Evolutionary conservation across 2,888 invertebrate genomes (phyloP).

Genomic region (Neoitamus cyanurus): DNA sequence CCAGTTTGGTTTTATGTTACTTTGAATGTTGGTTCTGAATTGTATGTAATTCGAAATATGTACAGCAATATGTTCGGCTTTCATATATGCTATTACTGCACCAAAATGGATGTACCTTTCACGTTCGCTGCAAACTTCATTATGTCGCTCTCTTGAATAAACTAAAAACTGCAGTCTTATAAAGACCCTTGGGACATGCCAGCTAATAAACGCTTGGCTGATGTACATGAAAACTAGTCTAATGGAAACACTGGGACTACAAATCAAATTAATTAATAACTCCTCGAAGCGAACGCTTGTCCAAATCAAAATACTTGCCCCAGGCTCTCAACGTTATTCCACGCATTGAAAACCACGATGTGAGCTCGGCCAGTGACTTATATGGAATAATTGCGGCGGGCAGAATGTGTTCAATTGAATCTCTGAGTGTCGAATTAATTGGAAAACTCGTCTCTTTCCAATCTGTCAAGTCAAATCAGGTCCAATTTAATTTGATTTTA

Average conservation of each 20-base stretch:
- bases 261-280: neutral
- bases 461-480: neutral
- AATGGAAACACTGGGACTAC: neutral
- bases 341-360: neutral
- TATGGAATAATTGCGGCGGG: neutral
- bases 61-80: no score
- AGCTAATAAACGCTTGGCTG: neutral
- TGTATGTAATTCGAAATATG: neutral
- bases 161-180: neutral
- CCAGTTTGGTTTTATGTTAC: no score
- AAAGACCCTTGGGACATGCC: neutral
- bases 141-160: neutral
- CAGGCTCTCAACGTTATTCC: neutral
- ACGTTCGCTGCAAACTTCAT: neutral
- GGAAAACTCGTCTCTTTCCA: neutral
- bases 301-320: neutral
- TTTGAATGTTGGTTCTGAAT: no score
- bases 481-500: neutral
- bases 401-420: neutral
- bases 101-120: neutral
- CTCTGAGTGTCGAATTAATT: neutral
- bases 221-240: neutral
- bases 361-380: neutral
- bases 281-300: neutral
- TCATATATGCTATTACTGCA: no score